Conservation (phyloP, 1,140 invertebrate genomes). For the honey bee (Apis mellifera) region DNA sequence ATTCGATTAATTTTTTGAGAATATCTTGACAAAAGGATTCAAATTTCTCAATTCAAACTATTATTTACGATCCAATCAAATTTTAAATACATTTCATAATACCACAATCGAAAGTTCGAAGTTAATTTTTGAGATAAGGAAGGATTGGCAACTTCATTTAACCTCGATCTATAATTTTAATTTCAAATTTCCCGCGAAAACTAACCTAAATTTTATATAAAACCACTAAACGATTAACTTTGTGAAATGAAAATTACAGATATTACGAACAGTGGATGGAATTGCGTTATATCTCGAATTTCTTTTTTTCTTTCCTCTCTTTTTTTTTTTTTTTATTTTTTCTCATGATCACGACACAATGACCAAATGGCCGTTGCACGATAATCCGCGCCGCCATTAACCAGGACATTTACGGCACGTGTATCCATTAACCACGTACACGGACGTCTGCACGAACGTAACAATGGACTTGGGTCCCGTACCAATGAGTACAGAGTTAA, state of each 20-base stretch:
- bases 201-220: too few relatives aligned
- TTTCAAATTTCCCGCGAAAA: too few relatives aligned
- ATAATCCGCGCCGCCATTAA: constrained; percentile 41
- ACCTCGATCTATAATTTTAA: too few relatives aligned
- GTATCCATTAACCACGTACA: constrained; percentile 57
- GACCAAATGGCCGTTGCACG: constrained; percentile 1
- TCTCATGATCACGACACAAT: not conserved
- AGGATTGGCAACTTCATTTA: too few relatives aligned
- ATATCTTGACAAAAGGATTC: too few relatives aligned
- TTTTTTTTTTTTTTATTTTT: not conserved
- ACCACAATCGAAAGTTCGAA: too few relatives aligned
- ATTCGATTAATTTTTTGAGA: not conserved
- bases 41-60: too few relatives aligned
- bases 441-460: constrained; percentile 23
- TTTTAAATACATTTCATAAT: too few relatives aligned
- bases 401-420: constrained; percentile 30
- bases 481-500: not conserved
- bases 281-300: not conserved
- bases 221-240: too few relatives aligned
- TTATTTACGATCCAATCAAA: too few relatives aligned
- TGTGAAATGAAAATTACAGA: too few relatives aligned
- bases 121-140: too few relatives aligned
- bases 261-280: not conserved
- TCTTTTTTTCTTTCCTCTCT: not conserved
- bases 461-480: not conserved